Evolutionary conservation across 2,113 vertebrate genomes (phyloP), one percentile per base, ranked within the genome.

Genomic region (Natator depressus): DNA sequence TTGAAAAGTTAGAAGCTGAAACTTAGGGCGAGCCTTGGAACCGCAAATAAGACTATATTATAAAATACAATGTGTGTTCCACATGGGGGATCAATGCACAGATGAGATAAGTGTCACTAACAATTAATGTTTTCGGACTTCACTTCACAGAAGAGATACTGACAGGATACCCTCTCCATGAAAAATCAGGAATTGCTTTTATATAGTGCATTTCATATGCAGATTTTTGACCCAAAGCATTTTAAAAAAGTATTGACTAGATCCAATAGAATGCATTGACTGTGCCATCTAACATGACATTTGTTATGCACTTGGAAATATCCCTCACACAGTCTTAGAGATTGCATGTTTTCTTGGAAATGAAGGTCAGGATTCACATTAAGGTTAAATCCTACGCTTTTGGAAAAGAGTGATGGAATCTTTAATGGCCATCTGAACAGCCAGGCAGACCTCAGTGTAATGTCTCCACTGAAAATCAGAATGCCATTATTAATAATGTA

Each of bases 401-500:
- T 72, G 53, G 89, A 92, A 89, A 87, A 90, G n/a, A 20, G 12
- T 69, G 86, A 89, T 80, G 55, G 5, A 59, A 93, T 95, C 89
- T 95, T 94, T 80, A 90, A 91, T 82, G 79, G 95, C 89, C 80
- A 72, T 90, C 83, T 80, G 90, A 95, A 69, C 50, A 92, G 89
- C 42, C 84, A 53, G 91, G 83, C 1, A 0, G 55, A 89, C 55
- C 25, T 94, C 69, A 72, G 87, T 88, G 93, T 95, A 84, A 90
- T 51, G 89, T 96, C 94, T 94, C 88, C 80, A 91, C 89, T 95
- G 95, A 95, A 94, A 83, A 87, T 85, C 91, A 94, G 91, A 76
- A 88, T 91, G 93, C 87, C 88, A 91, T 93, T 91, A 94, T 93
- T 95, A 97, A 97, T 94, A 93, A 90, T 42, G 9, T n/a, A 89